These are phyloP conservation scores for Hozukius guyotensis DNA, from an alignment of 2,797 vertebrate genomes.

Conservation along the genomic window DNA sequence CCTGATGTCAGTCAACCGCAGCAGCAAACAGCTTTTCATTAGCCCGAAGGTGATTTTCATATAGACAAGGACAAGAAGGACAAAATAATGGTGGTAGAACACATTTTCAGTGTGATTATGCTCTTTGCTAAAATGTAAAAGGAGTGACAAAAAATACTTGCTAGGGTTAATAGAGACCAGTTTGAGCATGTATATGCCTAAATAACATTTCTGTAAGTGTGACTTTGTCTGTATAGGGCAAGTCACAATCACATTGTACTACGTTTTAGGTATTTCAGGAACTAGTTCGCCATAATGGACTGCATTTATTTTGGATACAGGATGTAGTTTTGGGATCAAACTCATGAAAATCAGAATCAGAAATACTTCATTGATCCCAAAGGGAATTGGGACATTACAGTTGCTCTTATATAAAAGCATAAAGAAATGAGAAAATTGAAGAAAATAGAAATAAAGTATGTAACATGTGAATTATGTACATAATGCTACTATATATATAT, in stretches of 20 bases:
- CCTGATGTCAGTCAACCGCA: constrained; percentile 48
- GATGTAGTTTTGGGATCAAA: not conserved
- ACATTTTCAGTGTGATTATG: constrained; percentile 27
- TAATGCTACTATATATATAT: too few species aligned
- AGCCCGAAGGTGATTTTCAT: constrained; percentile 51
- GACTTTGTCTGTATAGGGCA: not conserved
- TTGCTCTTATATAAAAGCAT: too few species aligned
- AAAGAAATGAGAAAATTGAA: too few species aligned
- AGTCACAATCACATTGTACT: not conserved
- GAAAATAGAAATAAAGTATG: too few species aligned
- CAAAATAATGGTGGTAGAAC: constrained; percentile 3
- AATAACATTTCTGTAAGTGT: not conserved
- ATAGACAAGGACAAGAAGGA: constrained; percentile 52
- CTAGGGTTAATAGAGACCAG: not conserved
- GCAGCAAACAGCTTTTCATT: constrained; percentile 47
- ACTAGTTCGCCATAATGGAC: not conserved
- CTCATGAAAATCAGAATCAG: not conserved
- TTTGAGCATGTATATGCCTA: not conserved
- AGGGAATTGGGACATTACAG: too few species aligned
- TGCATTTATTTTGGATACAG: not conserved
- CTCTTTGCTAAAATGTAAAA: constrained; percentile 5
- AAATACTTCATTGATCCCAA: too few species aligned
- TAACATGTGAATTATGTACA: too few species aligned
- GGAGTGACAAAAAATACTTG: not conserved
- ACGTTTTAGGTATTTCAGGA: not conserved